A percentile compares a stretch with the other conserved stretches of the same genome.
Evolutionary conservation across 2,113 vertebrate genomes (phyloP).

Genomic region (Jacana jacana): DNA sequence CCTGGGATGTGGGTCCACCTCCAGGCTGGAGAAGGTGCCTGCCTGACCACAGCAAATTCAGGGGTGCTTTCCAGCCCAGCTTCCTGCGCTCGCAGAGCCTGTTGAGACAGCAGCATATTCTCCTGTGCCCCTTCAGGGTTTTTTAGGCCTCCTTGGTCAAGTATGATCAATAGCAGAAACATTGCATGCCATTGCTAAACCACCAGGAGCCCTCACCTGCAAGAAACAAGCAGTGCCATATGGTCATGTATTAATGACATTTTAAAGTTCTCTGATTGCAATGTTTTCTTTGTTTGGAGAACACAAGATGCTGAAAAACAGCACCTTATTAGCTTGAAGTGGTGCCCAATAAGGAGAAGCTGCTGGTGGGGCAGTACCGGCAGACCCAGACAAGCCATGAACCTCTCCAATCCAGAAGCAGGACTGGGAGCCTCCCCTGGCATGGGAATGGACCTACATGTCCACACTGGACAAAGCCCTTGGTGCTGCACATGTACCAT

Average conservation of each 20-base stretch:
- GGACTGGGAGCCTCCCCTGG: neutral
- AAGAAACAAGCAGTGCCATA: neutral
- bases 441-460: accelerated
- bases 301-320: neutral
- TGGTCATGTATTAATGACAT: neutral
- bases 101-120: neutral
- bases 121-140: neutral
- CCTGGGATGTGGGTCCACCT: neutral
- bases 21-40: neutral
- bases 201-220: neutral
- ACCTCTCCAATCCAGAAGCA: neutral
- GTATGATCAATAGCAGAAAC: neutral
- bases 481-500: accelerated
- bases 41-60: neutral
- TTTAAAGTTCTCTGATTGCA: neutral
- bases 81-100: accelerated
- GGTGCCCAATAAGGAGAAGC: neutral
- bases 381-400: neutral
- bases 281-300: neutral
- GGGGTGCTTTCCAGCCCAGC: neutral
- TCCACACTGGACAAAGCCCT: neutral
- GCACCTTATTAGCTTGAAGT: neutral
- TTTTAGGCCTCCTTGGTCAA: neutral
- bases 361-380: neutral
- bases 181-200: neutral